A percentile compares a stretch with the other conserved stretches of the same genome.
phyloP scores from a whole-genome alignment of 2,888 invertebrate species.

The Incurvaria masculella region DNA sequence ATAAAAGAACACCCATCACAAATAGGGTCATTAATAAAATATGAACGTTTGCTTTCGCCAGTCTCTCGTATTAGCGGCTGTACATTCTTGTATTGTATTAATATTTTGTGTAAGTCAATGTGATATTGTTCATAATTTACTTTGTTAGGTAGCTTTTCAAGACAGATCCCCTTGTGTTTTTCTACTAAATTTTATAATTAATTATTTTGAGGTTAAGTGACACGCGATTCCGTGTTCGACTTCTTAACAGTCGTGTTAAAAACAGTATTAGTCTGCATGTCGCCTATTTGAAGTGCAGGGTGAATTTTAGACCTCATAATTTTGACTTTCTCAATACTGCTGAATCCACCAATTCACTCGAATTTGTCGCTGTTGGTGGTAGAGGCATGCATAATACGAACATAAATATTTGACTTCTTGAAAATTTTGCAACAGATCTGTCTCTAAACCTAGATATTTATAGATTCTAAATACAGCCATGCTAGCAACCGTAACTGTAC shows the following conservation, averaged over 20 bases:
- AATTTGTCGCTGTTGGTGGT: too few species aligned
- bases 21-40: constrained; percentile 38
- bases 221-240: neutral
- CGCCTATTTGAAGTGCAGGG: neutral
- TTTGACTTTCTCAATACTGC: neutral
- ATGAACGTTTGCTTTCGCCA: constrained; percentile 37
- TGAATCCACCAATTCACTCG: too few species aligned
- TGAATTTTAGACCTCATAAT: neutral
- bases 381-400: too few species aligned
- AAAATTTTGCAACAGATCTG: too few species aligned
- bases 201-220: neutral
- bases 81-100: neutral
- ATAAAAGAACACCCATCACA: constrained; percentile 33
- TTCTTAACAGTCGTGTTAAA: neutral
- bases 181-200: neutral
- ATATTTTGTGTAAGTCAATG: too few species aligned
- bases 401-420: too few species aligned
- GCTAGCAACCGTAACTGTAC: neutral
- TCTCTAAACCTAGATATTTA: too few species aligned
- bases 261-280: neutral
- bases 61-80: constrained; percentile 34
- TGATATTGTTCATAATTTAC: neutral
- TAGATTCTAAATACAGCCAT: neutral
- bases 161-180: neutral
- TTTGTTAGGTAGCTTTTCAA: neutral